These are phyloP conservation scores for Potamarius usumacintae DNA, from an alignment of 2,113 vertebrate genomes.

Conservation along the genomic window DNA sequence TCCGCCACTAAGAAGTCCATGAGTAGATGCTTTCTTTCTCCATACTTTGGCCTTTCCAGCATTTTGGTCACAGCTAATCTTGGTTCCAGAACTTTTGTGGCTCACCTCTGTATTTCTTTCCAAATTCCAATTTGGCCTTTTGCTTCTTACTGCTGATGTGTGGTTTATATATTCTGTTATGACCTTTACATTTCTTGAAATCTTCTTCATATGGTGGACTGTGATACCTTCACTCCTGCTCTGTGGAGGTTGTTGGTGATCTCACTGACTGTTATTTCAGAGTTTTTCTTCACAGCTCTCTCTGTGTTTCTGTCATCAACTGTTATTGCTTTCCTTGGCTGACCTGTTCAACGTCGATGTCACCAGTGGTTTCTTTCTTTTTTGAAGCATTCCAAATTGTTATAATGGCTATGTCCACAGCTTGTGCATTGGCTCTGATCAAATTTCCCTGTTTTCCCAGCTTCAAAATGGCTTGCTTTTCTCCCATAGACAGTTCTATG, in stretches of 20 bases:
- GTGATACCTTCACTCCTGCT: neutral
- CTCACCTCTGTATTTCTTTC: neutral
- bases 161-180: neutral
- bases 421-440: neutral
- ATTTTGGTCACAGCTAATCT: too few relatives aligned
- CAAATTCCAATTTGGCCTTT: neutral
- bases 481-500: neutral
- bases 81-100: too few relatives aligned
- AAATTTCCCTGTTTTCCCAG: neutral
- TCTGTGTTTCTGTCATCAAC: neutral
- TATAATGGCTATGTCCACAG: neutral
- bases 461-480: neutral
- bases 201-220: neutral
- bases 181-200: neutral
- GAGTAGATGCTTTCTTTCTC: too few relatives aligned
- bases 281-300: neutral
- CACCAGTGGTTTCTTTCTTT: neutral
- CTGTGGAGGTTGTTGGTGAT: neutral
- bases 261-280: neutral
- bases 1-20: too few relatives aligned
- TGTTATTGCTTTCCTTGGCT: neutral
- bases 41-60: too few relatives aligned
- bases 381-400: neutral
- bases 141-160: neutral
- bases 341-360: neutral